phyloP scores from a whole-genome alignment of 2,113 vertebrate genomes.

The Nothocercus nigrocapillus region DNA sequence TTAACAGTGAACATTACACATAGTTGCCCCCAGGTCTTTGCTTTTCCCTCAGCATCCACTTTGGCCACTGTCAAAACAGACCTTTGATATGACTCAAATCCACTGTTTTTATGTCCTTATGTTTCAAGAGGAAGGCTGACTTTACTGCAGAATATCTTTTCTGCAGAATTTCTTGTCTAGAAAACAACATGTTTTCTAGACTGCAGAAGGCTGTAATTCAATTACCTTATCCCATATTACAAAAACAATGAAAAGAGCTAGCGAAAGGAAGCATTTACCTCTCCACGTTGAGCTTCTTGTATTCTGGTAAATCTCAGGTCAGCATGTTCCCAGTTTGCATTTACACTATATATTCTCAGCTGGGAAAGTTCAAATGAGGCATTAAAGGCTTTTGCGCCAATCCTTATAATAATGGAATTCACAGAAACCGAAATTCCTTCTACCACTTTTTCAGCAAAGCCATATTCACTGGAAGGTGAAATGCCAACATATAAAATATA shows the following conservation, averaged over 20 bases:
- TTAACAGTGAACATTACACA: neutral
- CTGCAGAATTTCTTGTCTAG: too few relatives aligned
- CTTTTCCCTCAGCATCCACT: neutral
- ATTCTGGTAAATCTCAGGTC: slow-evolving; percentile 93
- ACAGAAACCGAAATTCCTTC: slow-evolving; percentile 97
- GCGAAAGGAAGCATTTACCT: slow-evolving; percentile 79
- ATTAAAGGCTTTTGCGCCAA: slow-evolving; percentile 97
- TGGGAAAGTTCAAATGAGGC: slow-evolving; percentile 98
- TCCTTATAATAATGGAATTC: slow-evolving; percentile 95
- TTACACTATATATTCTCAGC: slow-evolving; percentile 96
- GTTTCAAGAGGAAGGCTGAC: neutral
- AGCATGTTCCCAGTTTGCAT: slow-evolving; percentile 91
- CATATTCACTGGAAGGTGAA: slow-evolving; percentile 89
- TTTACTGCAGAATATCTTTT: neutral
- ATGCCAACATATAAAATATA: slow-evolving; percentile 35
- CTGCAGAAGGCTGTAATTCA: neutral
- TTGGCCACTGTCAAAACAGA: neutral
- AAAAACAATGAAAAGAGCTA: neutral
- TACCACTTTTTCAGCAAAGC: slow-evolving; percentile 98
- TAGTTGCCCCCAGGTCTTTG: neutral
- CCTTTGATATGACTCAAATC: neutral
- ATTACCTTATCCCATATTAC: neutral
- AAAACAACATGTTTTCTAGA: accelerated
- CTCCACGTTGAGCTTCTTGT: slow-evolving; percentile 90
- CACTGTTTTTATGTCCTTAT: neutral